Percentiles rank a stretch among this genome's conserved stretches.
phyloP scores from a whole-genome alignment of 2,113 vertebrate genomes.

The Telmatochromis brichardi region DNA sequence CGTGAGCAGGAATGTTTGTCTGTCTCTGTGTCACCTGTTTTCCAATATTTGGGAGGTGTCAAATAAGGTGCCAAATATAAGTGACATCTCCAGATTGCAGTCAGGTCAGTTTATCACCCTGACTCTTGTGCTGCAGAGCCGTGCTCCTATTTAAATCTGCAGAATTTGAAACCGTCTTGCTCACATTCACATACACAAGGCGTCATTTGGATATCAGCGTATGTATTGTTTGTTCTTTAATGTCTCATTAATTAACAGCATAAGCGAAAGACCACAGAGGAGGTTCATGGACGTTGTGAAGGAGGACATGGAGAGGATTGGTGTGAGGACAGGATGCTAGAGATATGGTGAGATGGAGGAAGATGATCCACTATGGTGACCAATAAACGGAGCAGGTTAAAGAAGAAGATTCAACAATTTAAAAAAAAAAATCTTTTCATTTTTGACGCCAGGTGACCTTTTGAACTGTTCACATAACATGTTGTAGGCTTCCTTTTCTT shows the following conservation, averaged over 20 bases:
- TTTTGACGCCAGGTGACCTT: not conserved
- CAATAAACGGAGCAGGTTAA: not conserved
- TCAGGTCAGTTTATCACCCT: not conserved
- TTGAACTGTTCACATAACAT: not conserved
- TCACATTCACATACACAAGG: not conserved
- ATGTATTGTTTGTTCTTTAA: not conserved
- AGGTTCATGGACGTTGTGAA: not conserved
- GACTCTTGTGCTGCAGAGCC: not conserved
- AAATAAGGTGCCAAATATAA: not conserved
- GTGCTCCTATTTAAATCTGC: not conserved
- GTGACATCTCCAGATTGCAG: not conserved
- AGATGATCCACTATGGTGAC: not conserved
- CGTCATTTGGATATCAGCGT: not conserved
- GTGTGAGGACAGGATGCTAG: not conserved
- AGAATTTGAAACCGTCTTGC: not conserved
- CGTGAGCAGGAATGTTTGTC: not conserved
- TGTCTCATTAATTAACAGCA: not conserved
- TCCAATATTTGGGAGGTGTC: not conserved
- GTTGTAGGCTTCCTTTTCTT: not conserved
- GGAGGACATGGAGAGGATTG: not conserved
- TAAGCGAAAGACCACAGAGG: not conserved
- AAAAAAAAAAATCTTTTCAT: not conserved
- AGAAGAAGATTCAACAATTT: not conserved
- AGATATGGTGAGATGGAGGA: not conserved
- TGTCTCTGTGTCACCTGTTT: not conserved